Base-by-base conservation (phyloP, 2,888 invertebrate species). In the Melinaea marsaeus region DNA sequence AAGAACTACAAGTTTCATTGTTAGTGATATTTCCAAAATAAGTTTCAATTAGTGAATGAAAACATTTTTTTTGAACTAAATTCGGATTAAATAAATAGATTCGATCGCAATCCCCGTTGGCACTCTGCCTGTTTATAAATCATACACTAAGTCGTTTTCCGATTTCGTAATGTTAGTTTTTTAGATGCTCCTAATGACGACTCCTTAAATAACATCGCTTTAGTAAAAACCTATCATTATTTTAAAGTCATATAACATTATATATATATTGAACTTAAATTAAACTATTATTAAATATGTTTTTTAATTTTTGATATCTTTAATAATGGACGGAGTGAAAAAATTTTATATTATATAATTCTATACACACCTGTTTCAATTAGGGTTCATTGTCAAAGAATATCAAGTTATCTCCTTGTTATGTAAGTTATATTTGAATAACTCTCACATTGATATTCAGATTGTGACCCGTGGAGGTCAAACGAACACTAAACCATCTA, bases 41-140 rank as follows among this genome's bases (percentile, higher is more conserved):
- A 6, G n/a, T n/a, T 46, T n/a, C 46, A n/a, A 11, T 46, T 46
- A 46, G 46, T 46, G n/a, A 59, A 60, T 55, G 55, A 55, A 55
- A 54, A 42, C 42, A 51, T 22, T 57, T 9, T 46, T 42, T 47
- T 46, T 47, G 22, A 33, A 58, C 33, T 58, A 45, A 58, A 42
- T 13, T 22, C 45, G 54, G 42, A 60, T 45, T 56, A 57, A 63
- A 60, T 51, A 64, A 58, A 62, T n/a, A 56, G 45, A 60, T 47
- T 37, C 13, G 51, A 35, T 37, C 47, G 60, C 55, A 60, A 60
- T 56, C 56, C 54, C 48, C 60, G 51, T 64, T 64, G 62, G 64
- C 57, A 58, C 60, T 57, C 4, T 67, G 64, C 60, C 64, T 42
- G 51, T 62, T 63, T 62, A 55, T 60, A 62, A 66, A 66, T 67